A percentile compares a stretch with the other conserved stretches of the same genome.
phyloP scores from a whole-genome alignment of 2,888 invertebrate genomes.

The Scelioninae gen. 2 region DNA sequence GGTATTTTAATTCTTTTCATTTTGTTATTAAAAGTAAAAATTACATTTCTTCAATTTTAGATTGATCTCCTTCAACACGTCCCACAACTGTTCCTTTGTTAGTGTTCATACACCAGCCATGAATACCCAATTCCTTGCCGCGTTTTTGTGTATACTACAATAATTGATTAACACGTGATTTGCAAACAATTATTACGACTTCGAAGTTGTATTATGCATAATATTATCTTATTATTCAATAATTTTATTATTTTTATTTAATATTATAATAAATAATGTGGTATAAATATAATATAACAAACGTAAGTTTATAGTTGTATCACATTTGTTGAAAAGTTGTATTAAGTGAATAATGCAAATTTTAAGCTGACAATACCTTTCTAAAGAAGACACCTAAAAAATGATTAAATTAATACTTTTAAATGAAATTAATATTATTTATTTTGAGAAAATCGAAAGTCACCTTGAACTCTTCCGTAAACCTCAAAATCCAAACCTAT shows the following conservation, averaged over 20 bases:
- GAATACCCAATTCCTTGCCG: constrained; percentile 80
- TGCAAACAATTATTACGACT: too few species aligned
- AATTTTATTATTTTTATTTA: background rate
- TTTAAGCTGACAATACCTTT: constrained; percentile 66
- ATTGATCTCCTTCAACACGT: constrained; percentile 79
- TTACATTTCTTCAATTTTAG: constrained; percentile 80
- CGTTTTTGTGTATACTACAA: constrained; percentile 81
- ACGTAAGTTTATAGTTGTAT: background rate
- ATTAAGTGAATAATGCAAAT: background rate
- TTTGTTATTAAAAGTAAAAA: background rate
- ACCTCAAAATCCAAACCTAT: constrained; percentile 74
- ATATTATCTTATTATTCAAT: too few species aligned
- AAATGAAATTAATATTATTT: constrained; percentile 2
- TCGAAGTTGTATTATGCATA: too few species aligned
- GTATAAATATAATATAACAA: background rate
- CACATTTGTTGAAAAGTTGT: too few species aligned
- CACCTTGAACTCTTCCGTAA: constrained; percentile 74
- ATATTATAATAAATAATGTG: too few species aligned
- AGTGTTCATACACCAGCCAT: constrained; percentile 87
- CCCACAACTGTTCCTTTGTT: constrained; percentile 82
- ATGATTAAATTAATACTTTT: constrained; percentile 4
- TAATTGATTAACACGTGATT: too few species aligned
- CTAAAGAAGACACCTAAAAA: constrained; percentile 74
- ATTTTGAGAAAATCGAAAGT: background rate
- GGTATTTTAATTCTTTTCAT: too few species aligned